Base-by-base conservation (phyloP, 2,888 invertebrate genomes). In the Parnassius mnemosyne region DNA sequence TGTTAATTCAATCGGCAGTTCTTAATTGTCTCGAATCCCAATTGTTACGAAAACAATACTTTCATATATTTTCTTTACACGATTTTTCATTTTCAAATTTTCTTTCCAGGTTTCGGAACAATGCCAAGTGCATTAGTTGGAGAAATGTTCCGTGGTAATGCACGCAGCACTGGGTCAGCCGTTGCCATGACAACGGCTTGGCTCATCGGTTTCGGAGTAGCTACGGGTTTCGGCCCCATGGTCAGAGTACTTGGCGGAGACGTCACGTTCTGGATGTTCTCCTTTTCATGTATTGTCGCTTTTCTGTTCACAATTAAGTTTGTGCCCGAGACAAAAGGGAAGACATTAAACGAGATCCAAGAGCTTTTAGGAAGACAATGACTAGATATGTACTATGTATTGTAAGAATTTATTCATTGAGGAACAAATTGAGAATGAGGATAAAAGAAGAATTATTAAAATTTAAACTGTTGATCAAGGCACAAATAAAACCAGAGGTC, bases 281-380 rank as follows among this genome's bases (percentile, higher is more conserved):
- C 79, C 0, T 63, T 64, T 9, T 74, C 76, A 0, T 78, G 79
- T 16, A 44, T 77, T 0, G 63, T 62, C 0, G 79, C 78, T 0
- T 80, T 76, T 43, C 12, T 75, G 0, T 81, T 81, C 46, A 76
- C 78, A 0, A 71, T 67, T 10, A 74, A 71, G 16, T 78, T 73
- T 50, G 78, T 81, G 1, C 81, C 81, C 1, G 80, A 81, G 54
- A 81, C 81, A 0, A 80, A 77, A 49, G 80, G 81, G 0, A 79
- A 68, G 53, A 77, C 69, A 12, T 65, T 81, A 13, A 73, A 69
- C 53, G 80, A 81, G 61, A 80, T 81, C 46, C 79, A 80, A 44
- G 68, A 72, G 57, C 72, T 80, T 43, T 68, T 81, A 20, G 66
- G 70, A n/a, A 46, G 20, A 44, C 20, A 51, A 25, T 51, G 9